Percentiles rank a stretch among this genome's conserved stretches.
phyloP scores from a whole-genome alignment of 2,888 invertebrate species.

The Aleiodes testaceus region DNA sequence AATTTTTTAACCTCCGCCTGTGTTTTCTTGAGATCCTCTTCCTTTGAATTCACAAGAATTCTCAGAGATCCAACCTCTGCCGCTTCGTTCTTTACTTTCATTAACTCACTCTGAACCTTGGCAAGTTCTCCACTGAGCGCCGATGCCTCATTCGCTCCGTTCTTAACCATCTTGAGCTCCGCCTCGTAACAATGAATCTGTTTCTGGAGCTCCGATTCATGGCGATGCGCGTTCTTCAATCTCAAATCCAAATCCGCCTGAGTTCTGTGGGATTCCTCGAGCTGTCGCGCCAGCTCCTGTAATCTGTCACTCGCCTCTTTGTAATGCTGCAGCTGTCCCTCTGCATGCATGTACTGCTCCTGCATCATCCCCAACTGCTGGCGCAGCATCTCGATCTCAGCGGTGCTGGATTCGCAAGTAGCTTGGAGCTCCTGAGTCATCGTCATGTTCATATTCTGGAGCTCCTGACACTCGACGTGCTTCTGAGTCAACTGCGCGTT shows the following conservation, averaged over 20 bases:
- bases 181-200: slow-evolving; percentile 69
- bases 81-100: slow-evolving; percentile 61
- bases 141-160: slow-evolving; percentile 61
- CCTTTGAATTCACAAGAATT: slow-evolving; percentile 53
- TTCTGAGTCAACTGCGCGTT: slow-evolving; percentile 72
- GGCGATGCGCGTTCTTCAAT: slow-evolving; percentile 73
- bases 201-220: slow-evolving; percentile 77
- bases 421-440: slow-evolving; percentile 66
- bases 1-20: slow-evolving; percentile 74
- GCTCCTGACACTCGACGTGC: slow-evolving; percentile 74
- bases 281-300: slow-evolving; percentile 75
- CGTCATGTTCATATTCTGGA: slow-evolving; percentile 64
- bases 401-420: slow-evolving; percentile 65
- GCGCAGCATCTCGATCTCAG: slow-evolving; percentile 65
- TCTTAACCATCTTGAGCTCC: slow-evolving; percentile 67
- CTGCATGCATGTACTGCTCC: slow-evolving; percentile 66
- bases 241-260: slow-evolving; percentile 76
- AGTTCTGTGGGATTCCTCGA: slow-evolving; percentile 76
- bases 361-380: slow-evolving; percentile 67
- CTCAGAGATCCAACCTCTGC: slow-evolving; percentile 57
- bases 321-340: slow-evolving; percentile 67
- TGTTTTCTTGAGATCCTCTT: slow-evolving; percentile 62
- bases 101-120: slow-evolving; percentile 63
- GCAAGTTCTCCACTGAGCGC: slow-evolving; percentile 73
- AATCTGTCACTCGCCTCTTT: slow-evolving; percentile 76